Evolutionary conservation across 2,797 vertebrate genomes (phyloP).

Genomic region (Tauraco hartlaubi): DNA sequence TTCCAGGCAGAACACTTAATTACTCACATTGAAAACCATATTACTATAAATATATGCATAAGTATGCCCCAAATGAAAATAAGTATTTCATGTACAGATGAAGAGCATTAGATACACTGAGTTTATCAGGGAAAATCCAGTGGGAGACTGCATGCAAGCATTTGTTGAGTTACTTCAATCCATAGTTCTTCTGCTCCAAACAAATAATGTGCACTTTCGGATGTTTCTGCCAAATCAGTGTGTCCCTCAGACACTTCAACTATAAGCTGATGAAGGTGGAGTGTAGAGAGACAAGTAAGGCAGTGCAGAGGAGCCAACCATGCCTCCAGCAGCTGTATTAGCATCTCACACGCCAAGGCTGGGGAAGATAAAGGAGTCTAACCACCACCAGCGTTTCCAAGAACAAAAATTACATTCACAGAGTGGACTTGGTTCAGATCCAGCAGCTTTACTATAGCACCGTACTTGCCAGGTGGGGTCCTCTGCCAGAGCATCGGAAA

Average conservation of each 20-base stretch:
- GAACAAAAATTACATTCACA: not conserved
- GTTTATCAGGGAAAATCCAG: not conserved
- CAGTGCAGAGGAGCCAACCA: no score
- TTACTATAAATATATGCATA: not conserved
- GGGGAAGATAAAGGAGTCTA: not conserved
- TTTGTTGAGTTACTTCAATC: not conserved
- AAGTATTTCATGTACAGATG: not conserved
- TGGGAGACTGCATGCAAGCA: not conserved
- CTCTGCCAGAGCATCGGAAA: not conserved
- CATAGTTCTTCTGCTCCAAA: not conserved
- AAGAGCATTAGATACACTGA: not conserved
- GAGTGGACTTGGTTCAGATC: not conserved
- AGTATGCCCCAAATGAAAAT: not conserved
- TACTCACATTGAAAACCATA: not conserved
- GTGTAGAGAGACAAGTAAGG: not conserved
- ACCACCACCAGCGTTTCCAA: not conserved
- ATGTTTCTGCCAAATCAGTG: not conserved
- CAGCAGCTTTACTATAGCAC: not conserved
- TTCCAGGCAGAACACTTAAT: not conserved
- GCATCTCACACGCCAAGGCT: not conserved
- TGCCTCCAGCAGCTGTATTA: not conserved
- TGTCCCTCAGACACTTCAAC: not conserved
- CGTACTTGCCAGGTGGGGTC: fast-evolving
- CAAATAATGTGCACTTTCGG: not conserved
- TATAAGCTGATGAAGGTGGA: not conserved